phyloP scores from a whole-genome alignment of 2,888 invertebrate genomes.

The Metallyticus violacea region DNA sequence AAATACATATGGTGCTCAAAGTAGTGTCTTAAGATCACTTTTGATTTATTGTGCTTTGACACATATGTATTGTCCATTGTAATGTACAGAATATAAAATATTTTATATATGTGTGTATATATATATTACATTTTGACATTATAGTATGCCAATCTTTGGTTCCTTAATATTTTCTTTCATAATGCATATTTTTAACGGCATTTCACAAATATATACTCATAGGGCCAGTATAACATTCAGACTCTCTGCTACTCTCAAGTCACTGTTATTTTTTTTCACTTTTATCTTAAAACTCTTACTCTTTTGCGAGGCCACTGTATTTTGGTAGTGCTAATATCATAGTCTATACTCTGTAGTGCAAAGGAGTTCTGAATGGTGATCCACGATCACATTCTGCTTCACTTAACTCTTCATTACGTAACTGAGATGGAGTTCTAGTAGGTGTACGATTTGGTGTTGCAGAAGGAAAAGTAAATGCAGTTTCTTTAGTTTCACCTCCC shows the following conservation, averaged over 20 bases:
- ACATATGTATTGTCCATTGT: neutral
- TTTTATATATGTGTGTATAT: neutral
- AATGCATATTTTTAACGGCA: neutral
- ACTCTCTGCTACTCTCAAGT: neutral
- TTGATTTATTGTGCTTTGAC: neutral
- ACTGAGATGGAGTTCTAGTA: slow-evolving; percentile 8
- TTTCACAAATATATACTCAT: neutral
- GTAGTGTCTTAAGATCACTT: neutral
- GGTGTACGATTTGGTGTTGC: slow-evolving; percentile 9
- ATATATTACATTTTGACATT: neutral
- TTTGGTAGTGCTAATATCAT: neutral
- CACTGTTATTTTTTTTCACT: neutral
- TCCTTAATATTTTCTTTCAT: neutral
- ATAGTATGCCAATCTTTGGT: neutral
- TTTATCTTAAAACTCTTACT: neutral
- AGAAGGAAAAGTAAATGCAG: slow-evolving; percentile 31
- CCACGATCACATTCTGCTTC: slow-evolving; percentile 32
- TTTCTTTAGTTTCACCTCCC: slow-evolving; percentile 28
- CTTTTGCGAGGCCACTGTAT: neutral
- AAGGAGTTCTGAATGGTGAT: slow-evolving; percentile 20
- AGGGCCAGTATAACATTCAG: neutral
- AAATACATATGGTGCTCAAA: neutral
- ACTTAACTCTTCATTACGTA: slow-evolving; percentile 24
- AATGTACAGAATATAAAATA: neutral
- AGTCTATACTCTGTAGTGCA: slow-evolving; percentile 25